Conservation (phyloP, 2,113 vertebrate species). For the Syngnathus typhle region DNA sequence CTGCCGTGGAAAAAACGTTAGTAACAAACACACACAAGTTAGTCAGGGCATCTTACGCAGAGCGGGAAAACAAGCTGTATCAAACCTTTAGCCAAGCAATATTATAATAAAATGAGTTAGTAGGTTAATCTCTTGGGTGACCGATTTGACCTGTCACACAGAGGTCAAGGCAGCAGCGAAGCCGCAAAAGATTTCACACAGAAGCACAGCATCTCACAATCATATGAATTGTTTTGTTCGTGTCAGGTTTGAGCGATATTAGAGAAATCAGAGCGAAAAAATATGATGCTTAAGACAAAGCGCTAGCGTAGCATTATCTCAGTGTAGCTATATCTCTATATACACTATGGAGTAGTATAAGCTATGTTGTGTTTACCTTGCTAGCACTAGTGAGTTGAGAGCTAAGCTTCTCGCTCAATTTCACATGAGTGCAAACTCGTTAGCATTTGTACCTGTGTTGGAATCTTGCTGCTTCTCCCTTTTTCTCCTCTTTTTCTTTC, state of each 20-base stretch:
- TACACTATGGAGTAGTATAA: no score
- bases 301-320: no score
- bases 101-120: background rate
- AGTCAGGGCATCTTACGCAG: background rate
- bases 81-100: background rate
- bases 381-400: background rate
- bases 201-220: background rate
- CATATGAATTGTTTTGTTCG: background rate
- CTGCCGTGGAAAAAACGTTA: conserved; percentile 42
- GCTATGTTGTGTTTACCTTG: no score
- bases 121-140: background rate
- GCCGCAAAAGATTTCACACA: background rate
- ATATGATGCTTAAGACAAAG: no score
- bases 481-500: conserved; percentile 96
- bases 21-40: conserved; percentile 14
- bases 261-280: no score
- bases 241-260: no score
- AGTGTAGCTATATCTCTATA: no score
- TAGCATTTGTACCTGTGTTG: conserved; percentile 78
- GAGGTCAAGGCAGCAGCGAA: background rate
- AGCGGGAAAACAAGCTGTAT: background rate
- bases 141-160: background rate
- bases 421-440: background rate
- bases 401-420: background rate
- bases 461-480: conserved; percentile 96